phyloP scores from a whole-genome alignment of 23 tunicate genomes.

The Oikopleura vanhoeffeni region DNA sequence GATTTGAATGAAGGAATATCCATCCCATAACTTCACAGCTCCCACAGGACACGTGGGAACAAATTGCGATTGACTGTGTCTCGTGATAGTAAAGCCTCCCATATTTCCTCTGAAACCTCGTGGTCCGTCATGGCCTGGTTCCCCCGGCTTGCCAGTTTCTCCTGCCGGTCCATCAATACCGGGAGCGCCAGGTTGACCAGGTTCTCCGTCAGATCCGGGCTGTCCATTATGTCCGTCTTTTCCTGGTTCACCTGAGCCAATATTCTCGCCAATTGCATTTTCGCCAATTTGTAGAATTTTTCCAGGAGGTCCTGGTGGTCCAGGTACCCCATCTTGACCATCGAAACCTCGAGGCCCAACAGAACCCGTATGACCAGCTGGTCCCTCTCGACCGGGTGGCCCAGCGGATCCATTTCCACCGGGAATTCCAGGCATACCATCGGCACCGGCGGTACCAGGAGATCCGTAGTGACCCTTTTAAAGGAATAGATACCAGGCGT shows the following conservation, averaged over 20 bases:
- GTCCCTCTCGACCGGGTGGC: not conserved
- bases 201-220: slow-evolving; percentile 13
- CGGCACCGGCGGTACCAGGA: not conserved
- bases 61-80: slow-evolving; percentile 65
- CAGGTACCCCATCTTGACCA: slow-evolving; percentile 39
- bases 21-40: slow-evolving; percentile 50
- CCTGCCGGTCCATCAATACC: slow-evolving; percentile 61
- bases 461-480: slow-evolving; percentile 23
- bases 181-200: slow-evolving; percentile 7
- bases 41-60: slow-evolving; percentile 84
- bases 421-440: not conserved
- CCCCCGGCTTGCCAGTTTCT: slow-evolving; percentile 30
- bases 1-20: slow-evolving; percentile 50
- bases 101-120: slow-evolving; percentile 32
- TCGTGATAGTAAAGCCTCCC: slow-evolving; percentile 24
- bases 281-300: not conserved
- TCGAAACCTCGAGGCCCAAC: slow-evolving; percentile 34
- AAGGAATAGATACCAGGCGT: too few species aligned
- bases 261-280: not conserved
- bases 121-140: slow-evolving; percentile 39
- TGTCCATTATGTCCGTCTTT: not conserved
- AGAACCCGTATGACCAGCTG: slow-evolving; percentile 14
- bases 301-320: slow-evolving; percentile 9
- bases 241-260: not conserved
- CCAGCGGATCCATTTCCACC: not conserved